Percentiles rank a stretch among this genome's conserved stretches.
phyloP scores from a whole-genome alignment of 2,113 vertebrate species.

The Xyliphius kryptos region DNA sequence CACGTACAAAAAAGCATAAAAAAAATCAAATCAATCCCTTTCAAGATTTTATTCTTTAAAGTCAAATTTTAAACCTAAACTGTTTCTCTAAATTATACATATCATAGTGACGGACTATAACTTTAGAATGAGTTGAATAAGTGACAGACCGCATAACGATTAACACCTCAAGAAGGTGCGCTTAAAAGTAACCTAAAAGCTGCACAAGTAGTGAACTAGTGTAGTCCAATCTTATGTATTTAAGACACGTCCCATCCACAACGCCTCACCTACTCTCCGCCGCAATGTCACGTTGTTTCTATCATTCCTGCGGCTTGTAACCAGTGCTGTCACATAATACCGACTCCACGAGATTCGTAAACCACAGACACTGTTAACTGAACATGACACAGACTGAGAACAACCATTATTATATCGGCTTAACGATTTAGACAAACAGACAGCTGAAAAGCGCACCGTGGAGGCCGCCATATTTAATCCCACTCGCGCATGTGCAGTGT shows the following conservation, averaged over 20 bases:
- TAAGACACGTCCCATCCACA: neutral
- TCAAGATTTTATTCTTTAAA: no score
- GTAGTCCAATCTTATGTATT: neutral
- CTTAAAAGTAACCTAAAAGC: neutral
- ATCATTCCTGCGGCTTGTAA: slow-evolving; percentile 30
- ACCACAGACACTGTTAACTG: slow-evolving; percentile 15
- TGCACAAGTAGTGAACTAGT: neutral
- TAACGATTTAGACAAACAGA: slow-evolving; percentile 35
- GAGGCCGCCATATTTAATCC: slow-evolving; percentile 57
- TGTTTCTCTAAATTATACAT: no score
- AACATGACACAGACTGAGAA: neutral
- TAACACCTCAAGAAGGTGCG: neutral
- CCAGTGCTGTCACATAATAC: neutral
- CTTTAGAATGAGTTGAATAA: neutral
- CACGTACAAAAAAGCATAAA: no score
- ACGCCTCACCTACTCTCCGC: slow-evolving; percentile 44
- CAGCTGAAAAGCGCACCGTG: slow-evolving; percentile 18
- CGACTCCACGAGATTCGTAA: neutral
- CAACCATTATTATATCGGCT: neutral
- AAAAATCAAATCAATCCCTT: no score
- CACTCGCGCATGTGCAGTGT: slow-evolving; percentile 44
- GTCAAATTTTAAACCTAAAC: no score
- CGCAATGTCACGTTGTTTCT: slow-evolving; percentile 56
- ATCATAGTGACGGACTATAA: neutral
- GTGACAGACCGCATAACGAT: neutral